Evolutionary conservation across 2,113 vertebrate species (phyloP), one percentile per base, ranked within the genome.

Genomic region (Aphyosemion australe): DNA sequence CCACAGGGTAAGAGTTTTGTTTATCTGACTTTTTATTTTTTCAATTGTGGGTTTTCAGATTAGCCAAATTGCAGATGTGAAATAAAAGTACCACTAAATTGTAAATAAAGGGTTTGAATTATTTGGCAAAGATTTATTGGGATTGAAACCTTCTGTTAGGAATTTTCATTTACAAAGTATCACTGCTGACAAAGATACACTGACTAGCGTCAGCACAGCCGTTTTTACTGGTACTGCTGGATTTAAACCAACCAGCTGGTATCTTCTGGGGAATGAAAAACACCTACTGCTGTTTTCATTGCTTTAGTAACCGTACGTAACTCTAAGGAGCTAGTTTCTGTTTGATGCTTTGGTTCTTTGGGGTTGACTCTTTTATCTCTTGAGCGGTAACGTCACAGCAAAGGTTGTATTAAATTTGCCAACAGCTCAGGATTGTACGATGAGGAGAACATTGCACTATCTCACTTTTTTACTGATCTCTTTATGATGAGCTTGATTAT

Each of bases 311-410:
- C 84, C 83, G 18, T 50, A 69, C 57, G 54, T 72, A 41, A 69
- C 74, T 69, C 3, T 59, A 9, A 19, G 9, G 32, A 72, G 67
- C 21, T 80, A 72, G 66, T 62, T 74, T 78, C 55, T 79, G 59
- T 79, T 64, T 63, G 61, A 19, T 87, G 75, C 79, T 86, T 77
- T 84, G 84, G 58, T 87, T 81, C 89, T 91, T 90, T 93, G 94
- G 95, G 97, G 96, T 97, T 97, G 94, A 98, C 97, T 99, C 96
- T 99, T 98, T 98, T 99, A 98, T 98, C 95, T 96, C 96, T 99
- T 98, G 96, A 97, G 94, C 89, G 97, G 97, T 99, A 99, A 98
- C 97, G 96, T 98, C 96, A 98, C 97, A 91, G 94, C 93, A 95
- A 94, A 93, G 91, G 92, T 74, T 47, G 31, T 74, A 76, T 76